A percentile compares a stretch with the other conserved stretches of the same genome.
phyloP scores from a whole-genome alignment of 2,113 vertebrate genomes.

The Bambusicola thoracicus region DNA sequence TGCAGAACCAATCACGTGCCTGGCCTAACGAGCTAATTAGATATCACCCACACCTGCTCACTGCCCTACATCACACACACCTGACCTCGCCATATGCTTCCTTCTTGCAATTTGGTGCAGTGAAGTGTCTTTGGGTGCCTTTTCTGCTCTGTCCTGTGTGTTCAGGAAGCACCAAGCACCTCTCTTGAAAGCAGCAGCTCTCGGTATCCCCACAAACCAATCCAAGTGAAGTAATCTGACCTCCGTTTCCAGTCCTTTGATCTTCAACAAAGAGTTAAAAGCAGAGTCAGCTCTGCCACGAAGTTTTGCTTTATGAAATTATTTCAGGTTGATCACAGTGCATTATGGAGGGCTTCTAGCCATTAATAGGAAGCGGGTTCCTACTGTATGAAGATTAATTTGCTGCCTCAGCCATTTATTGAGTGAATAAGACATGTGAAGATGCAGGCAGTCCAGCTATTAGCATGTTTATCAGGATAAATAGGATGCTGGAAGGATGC shows the following conservation, averaged over 20 bases:
- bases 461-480: not conserved
- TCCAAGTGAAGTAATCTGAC: not conserved
- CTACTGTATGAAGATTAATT: not conserved
- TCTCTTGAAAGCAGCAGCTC: not conserved
- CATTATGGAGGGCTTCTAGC: not conserved
- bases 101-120: fast-evolving
- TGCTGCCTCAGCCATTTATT: not conserved
- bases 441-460: not conserved
- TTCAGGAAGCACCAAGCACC: not conserved
- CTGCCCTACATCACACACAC: fast-evolving
- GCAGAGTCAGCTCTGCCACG: fast-evolving
- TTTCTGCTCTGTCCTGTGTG: fast-evolving
- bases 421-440: not conserved
- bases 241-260: not conserved
- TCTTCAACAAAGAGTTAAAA: not conserved
- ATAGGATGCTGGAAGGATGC: not conserved
- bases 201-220: not conserved
- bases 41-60: too few species aligned
- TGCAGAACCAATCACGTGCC: not conserved
- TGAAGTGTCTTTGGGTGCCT: not conserved
- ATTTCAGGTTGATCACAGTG: not conserved
- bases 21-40: not conserved
- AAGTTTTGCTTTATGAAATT: not conserved
- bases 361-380: not conserved
- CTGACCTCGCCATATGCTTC: not conserved